Base-by-base conservation (phyloP, 1,140 invertebrate species). In the Drosophila cardini region DNA sequence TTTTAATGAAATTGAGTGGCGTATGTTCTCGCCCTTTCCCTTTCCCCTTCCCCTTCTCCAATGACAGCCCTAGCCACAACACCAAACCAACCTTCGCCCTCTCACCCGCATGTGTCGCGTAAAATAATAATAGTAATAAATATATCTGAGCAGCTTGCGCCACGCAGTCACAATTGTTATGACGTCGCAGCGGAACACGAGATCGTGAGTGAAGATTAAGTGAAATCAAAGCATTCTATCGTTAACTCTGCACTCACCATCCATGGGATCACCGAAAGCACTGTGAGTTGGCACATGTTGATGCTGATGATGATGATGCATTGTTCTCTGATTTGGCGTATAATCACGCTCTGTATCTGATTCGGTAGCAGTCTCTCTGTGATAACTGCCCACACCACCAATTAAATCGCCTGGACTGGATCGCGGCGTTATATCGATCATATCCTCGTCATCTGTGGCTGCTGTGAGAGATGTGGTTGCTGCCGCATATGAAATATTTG, bases 391-490 rank as follows among this genome's bases (percentile, higher is more conserved):
- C 9, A 52, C 42, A 30, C 74, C 78, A 13, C 69, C 70, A 15
- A 80, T 77, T 38, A 85, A 42, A 40, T 91, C 91, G 15, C 78
- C 89, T 2, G 91, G 90, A 86, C 91, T 92, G 40, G 91, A 91
- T 34, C 86, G 82, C 43, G 91, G 91, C 32, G 94, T 94, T 42
- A 95, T 95, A 81, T 95, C 94, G 61, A 95, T 94, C 94, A 95
- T 95, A 81, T 95, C 94, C 81, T 95, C 94, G 84, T 94, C 94
- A 63, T 94, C 93, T 61, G 91, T 91, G 38, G 91, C 90, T 72
- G 84, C 80, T 67, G 78, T 85, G 70, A 90, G 60, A 60, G 86
- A 84, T 46, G 91, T 89, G 62, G 83, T 87, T 46, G 73, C 72
- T 43, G 71, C 67, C 46, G 78, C 56, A 60, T 72, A 42, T 34